Conservation (phyloP, 2,113 vertebrate genomes). For the Pavo muticus region DNA sequence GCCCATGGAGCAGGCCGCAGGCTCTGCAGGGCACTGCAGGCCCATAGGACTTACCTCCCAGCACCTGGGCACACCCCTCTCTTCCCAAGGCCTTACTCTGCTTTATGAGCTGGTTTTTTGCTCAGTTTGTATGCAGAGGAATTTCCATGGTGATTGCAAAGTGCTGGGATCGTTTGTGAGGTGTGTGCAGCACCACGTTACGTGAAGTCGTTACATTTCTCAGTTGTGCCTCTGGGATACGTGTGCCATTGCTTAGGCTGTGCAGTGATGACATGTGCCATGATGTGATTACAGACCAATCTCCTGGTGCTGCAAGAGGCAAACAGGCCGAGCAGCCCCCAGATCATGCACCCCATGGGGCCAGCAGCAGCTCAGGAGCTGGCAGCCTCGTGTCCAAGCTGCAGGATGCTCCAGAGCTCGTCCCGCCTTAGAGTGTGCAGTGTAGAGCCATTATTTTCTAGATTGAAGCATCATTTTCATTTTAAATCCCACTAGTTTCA, state of each 20-base stretch:
- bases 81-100: not conserved
- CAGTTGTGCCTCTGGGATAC: not conserved
- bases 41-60: not conserved
- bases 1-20: too few species aligned
- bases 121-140: not conserved
- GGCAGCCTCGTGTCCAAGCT: not conserved
- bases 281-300: not conserved
- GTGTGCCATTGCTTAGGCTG: not conserved
- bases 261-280: not conserved
- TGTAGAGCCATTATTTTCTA: not conserved
- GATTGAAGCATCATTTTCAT: not conserved
- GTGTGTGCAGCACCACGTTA: not conserved
- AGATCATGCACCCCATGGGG: not conserved
- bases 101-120: not conserved
- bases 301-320: not conserved
- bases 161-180: not conserved
- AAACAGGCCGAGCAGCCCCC: not conserved
- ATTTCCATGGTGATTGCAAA: not conserved
- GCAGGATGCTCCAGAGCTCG: not conserved
- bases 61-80: not conserved
- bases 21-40: too few species aligned
- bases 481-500: constrained; percentile 16
- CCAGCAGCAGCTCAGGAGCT: not conserved
- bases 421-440: not conserved
- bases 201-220: not conserved